Evolutionary conservation across 2,797 vertebrate genomes (phyloP).

Genomic region (Sandelia bainsii): DNA sequence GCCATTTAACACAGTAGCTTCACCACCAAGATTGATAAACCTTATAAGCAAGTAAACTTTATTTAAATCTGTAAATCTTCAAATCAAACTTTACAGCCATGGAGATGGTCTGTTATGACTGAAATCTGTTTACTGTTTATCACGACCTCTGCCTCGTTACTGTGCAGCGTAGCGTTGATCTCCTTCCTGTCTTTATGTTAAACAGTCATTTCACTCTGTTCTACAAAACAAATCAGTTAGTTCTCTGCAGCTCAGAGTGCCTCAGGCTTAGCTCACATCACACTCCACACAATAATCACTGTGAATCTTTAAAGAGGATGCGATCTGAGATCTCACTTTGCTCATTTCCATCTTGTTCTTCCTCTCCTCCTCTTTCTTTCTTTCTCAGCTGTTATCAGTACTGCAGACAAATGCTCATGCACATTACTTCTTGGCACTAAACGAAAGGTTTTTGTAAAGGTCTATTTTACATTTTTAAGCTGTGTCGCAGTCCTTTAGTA

Average conservation of each 20-base stretch:
- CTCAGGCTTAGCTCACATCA: conserved; percentile 10
- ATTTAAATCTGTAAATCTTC: too few relatives aligned
- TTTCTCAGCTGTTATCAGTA: background rate
- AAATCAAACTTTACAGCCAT: too few relatives aligned
- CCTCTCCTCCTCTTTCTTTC: background rate
- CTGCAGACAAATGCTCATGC: background rate
- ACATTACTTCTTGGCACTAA: background rate
- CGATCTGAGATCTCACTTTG: background rate
- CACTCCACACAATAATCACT: background rate
- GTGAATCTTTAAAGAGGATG: conserved; percentile 3
- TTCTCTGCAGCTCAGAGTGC: background rate
- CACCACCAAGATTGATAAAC: too few relatives aligned
- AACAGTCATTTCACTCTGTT: conserved; percentile 14
- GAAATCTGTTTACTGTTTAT: too few relatives aligned
- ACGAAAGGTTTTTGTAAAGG: too few relatives aligned
- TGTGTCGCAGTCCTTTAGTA: background rate
- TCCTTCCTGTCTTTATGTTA: background rate
- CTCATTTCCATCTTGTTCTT: background rate
- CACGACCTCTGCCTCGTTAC: background rate
- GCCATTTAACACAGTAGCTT: too few relatives aligned
- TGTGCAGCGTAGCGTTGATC: too few relatives aligned
- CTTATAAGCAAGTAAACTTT: too few relatives aligned
- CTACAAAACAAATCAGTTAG: conserved; percentile 4
- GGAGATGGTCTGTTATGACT: too few relatives aligned
- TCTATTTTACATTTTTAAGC: background rate